These are phyloP conservation scores for Homarus americanus DNA, from an alignment of 1,140 invertebrate species.

Conservation along the genomic window DNA sequence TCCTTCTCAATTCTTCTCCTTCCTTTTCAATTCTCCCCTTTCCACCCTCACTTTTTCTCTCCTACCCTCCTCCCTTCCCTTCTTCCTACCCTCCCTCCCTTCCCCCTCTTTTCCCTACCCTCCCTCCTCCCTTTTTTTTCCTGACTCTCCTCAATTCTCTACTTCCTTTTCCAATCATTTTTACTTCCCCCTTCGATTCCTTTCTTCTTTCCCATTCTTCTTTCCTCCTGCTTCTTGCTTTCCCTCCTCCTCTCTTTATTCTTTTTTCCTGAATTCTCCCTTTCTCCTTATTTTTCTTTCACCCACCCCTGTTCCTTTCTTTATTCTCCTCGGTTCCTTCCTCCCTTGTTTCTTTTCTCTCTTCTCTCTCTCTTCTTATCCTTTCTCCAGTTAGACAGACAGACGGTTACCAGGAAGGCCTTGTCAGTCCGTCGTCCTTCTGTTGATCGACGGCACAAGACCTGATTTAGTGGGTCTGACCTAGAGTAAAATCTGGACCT, in stretches of 20 bases:
- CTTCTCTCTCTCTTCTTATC: neutral
- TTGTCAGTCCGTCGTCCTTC: slow-evolving; percentile 7
- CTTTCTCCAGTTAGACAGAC: neutral
- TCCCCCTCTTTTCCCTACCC: no score
- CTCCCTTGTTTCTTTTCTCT: neutral
- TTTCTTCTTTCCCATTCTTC: neutral
- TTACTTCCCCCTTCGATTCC: neutral
- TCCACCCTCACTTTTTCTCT: no score
- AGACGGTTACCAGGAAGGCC: slow-evolving; percentile 23
- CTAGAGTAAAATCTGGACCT: neutral
- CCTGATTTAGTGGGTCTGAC: neutral
- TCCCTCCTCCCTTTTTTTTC: no score
- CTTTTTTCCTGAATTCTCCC: neutral
- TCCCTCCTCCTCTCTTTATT: neutral
- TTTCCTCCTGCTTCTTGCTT: neutral
- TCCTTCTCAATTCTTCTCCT: no score
- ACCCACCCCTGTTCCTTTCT: neutral
- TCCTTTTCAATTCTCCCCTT: no score
- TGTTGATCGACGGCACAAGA: slow-evolving; percentile 35
- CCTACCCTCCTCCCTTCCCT: no score
- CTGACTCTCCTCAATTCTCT: neutral
- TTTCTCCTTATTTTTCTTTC: neutral
- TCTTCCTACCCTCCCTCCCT: no score
- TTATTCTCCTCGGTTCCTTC: neutral
- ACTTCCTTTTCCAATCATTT: neutral